A percentile compares a stretch with the other conserved stretches of the same genome.
These are phyloP conservation scores for Napeogenes sylphis DNA, from an alignment of 2,888 invertebrate species.

Conservation along the genomic window DNA sequence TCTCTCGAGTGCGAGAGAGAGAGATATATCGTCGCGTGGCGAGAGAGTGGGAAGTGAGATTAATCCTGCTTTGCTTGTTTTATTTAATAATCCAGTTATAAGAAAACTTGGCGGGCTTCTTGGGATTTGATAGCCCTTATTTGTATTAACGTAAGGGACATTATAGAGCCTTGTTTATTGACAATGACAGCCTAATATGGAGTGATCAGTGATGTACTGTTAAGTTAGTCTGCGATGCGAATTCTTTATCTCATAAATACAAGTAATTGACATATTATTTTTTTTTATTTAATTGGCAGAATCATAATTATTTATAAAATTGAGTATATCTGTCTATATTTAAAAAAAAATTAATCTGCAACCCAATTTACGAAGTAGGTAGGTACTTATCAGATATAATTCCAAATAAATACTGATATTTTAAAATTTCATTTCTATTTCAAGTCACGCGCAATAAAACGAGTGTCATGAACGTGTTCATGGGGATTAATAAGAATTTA, in stretches of 20 bases:
- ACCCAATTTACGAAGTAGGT: too few relatives aligned
- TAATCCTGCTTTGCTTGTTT: constrained; percentile 45
- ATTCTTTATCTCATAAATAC: not conserved
- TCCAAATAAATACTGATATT: constrained; percentile 8
- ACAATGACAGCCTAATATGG: constrained; percentile 24
- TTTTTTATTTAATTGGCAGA: not conserved
- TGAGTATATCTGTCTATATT: too few relatives aligned
- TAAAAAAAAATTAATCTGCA: too few relatives aligned
- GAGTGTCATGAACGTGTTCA: constrained; percentile 9
- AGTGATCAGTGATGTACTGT: constrained; percentile 11
- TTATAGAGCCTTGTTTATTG: constrained; percentile 13
- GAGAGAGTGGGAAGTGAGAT: constrained; percentile 42
- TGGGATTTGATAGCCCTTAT: constrained; percentile 21
- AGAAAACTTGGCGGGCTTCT: constrained; percentile 36
- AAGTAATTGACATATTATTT: not conserved
- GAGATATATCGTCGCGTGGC: constrained; percentile 56
- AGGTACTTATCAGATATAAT: not conserved
- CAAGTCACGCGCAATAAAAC: constrained; percentile 10
- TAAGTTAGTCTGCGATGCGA: not conserved
- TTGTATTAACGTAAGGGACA: constrained; percentile 15
- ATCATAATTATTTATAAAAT: not conserved
- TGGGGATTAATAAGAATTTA: constrained; percentile 6
- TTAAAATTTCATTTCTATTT: constrained; percentile 7
- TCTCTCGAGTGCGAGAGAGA: constrained; percentile 28
- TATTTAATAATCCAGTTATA: constrained; percentile 60